Evolutionary conservation across 1,140 invertebrate species (phyloP), one percentile per base, ranked within the genome.

Genomic region (Sinella curviseta): DNA sequence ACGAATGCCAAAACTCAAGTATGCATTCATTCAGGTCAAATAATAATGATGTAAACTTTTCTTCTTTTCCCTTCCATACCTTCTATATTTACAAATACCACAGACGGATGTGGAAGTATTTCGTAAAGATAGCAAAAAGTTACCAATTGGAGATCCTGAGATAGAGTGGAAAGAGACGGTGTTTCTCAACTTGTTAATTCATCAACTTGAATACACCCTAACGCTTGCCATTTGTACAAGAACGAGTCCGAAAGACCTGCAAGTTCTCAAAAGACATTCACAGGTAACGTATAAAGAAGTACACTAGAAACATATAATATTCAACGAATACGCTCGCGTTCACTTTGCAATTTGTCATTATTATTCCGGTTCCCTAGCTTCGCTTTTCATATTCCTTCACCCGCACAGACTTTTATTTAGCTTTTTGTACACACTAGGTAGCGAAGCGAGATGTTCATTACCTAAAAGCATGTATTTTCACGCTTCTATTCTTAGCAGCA

Each of bases 101-200:
- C 87, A 95, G 92, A 95, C 95, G 82, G 94, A 96, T 86, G 94
- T 98, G 78, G 95, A 97, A 88, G 94, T 99, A 33, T 98, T 97
- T 89, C 92, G 97, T 77, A 95, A 97, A 88, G 96, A 98, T 88
- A 98, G 96, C 84, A 94, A 95, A 86, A 98, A 98, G 86, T 88
- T 98, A 84, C 97, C 97, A 35, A 94, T 96, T 83, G 95, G 95
- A 76, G 97, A 99, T 89, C 93, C 93, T 30, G 94, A 96, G 85
- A 94, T 99, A 84, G 97, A 99, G 89, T 99, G 97, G 97, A 96
- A 99, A 88, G 97, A 99, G 90, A 99, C 97, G 70, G 96, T 99
- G 79, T 99, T 99, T 89, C 90, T 99, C 70, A 99, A 99, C 89
- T 90, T 99, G 83, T 96, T 99, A 82, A 93, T 99, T 85, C 97